Conservation (phyloP, 1,140 invertebrate species). For the Rhopalosiphum padi region DNA sequence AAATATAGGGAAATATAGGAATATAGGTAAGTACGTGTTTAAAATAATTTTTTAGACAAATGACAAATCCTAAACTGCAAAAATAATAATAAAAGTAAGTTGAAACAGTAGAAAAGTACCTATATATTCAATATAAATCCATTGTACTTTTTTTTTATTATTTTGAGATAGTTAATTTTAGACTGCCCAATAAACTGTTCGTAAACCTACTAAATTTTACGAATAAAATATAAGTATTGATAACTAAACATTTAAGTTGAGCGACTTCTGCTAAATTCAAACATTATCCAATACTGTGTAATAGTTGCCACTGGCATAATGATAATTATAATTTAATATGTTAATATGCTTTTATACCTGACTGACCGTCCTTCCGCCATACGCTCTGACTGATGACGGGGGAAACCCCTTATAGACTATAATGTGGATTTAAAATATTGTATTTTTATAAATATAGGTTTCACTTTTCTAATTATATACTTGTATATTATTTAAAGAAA, state of each 20-base stretch:
- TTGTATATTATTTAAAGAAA: not conserved
- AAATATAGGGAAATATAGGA: no score
- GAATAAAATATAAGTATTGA: not conserved
- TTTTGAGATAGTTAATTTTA: no score
- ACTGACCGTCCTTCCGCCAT: not conserved
- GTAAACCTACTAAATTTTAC: not conserved
- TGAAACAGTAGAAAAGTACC: no score
- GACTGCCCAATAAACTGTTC: no score
- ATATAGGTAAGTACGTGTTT: no score
- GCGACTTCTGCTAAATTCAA: not conserved
- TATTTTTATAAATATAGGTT: not conserved
- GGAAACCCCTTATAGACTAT: not conserved
- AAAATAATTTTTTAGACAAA: no score
- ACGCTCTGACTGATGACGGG: not conserved
- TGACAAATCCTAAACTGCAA: no score
- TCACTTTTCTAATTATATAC: not conserved
- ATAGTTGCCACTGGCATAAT: not conserved
- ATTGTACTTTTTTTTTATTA: no score
- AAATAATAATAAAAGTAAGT: no score
- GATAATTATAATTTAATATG: no score
- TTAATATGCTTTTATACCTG: no score
- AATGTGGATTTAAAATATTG: not conserved
- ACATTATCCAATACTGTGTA: not conserved
- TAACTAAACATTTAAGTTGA: not conserved
- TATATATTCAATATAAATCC: no score